Evolutionary conservation across 2,113 vertebrate genomes (phyloP).

Genomic region (Synchiropus splendidus): DNA sequence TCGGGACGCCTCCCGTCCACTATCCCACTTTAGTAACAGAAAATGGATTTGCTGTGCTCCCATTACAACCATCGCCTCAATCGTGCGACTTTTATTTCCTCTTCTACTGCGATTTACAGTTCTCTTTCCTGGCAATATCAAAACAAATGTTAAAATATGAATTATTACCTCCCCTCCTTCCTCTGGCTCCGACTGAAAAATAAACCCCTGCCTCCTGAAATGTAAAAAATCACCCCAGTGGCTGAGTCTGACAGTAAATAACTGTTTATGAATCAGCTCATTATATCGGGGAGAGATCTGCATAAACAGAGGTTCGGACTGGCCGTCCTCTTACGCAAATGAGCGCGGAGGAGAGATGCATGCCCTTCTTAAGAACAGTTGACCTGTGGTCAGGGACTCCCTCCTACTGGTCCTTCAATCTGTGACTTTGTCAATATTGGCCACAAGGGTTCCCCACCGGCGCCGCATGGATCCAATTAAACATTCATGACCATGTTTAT

Average conservation of each 20-base stretch:
- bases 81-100: too few relatives aligned
- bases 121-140: too few relatives aligned
- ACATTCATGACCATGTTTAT: constrained; percentile 71
- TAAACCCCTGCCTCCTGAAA: neutral
- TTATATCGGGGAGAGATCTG: neutral
- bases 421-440: constrained; percentile 51
- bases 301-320: neutral
- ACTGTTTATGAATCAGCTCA: neutral
- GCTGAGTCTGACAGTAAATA: neutral
- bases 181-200: neutral
- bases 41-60: too few relatives aligned
- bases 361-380: constrained; percentile 7
- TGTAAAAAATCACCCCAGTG: neutral
- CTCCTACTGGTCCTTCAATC: constrained; percentile 45
- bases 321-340: too few relatives aligned
- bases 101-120: too few relatives aligned
- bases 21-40: too few relatives aligned
- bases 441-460: constrained; percentile 37
- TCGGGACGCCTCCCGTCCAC: too few relatives aligned
- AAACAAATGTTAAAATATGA: neutral
- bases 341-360: too few relatives aligned
- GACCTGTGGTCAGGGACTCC: constrained; percentile 7
- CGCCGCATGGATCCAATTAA: constrained; percentile 53
- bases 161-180: neutral
- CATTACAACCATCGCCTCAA: too few relatives aligned